These are phyloP conservation scores for Elmis aenea DNA, from an alignment of 2,888 invertebrate species.

Conservation along the genomic window DNA sequence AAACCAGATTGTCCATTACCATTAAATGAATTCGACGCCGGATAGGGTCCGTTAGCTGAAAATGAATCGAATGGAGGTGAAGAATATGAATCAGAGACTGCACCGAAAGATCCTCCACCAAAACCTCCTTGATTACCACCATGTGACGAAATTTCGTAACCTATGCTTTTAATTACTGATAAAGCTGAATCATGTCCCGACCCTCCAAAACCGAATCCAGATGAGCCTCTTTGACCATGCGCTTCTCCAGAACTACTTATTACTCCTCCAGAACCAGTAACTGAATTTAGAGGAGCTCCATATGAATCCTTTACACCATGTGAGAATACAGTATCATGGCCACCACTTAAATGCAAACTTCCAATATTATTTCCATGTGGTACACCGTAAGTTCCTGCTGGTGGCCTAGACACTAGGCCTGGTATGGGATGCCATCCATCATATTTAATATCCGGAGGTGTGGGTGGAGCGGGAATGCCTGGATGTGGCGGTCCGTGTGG, in stretches of 20 bases:
- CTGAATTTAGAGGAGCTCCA: slow-evolving; percentile 48
- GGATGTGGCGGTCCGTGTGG: slow-evolving; percentile 59
- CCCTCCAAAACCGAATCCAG: slow-evolving; percentile 25
- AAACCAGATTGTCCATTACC: slow-evolving; percentile 24
- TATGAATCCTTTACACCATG: slow-evolving; percentile 49
- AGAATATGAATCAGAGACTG: slow-evolving; percentile 32
- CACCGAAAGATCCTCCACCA: slow-evolving; percentile 13
- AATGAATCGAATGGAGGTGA: slow-evolving; percentile 39
- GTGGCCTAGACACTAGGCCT: slow-evolving; percentile 52
- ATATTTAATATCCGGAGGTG: slow-evolving; percentile 69
- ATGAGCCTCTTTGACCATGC: slow-evolving; percentile 30
- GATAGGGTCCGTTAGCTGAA: slow-evolving; percentile 41
- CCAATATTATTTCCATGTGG: slow-evolving; percentile 25
- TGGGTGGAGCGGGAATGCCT: slow-evolving; percentile 68
- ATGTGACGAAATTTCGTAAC: slow-evolving; percentile 41
- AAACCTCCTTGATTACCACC: slow-evolving; percentile 11
- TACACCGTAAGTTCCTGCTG: slow-evolving; percentile 35
- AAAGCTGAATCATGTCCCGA: slow-evolving; percentile 25
- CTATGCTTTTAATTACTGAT: slow-evolving; percentile 46
- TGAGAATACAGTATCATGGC: slow-evolving; percentile 16
- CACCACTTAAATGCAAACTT: slow-evolving; percentile 3
- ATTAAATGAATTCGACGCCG: slow-evolving; percentile 40
- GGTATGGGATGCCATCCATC: slow-evolving; percentile 86
- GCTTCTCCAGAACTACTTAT: slow-evolving; percentile 38
- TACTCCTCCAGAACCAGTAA: slow-evolving; percentile 44